Evolutionary conservation across 2,797 vertebrate species (phyloP).

Genomic region (Pangasius larnaudii): DNA sequence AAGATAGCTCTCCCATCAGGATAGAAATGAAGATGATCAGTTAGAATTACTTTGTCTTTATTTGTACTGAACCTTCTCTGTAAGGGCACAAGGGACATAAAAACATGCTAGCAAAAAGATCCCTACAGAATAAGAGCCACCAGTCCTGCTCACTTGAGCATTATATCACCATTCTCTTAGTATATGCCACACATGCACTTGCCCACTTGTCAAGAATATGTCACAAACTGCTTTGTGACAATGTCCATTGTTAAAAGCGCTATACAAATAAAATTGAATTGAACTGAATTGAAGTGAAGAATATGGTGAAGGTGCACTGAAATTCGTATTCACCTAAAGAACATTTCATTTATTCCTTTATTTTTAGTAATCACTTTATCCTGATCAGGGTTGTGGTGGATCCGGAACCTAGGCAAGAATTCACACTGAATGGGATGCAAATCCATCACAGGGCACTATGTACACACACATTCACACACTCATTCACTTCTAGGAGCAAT

Average conservation of each 20-base stretch:
- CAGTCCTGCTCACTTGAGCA: neutral
- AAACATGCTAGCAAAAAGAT: neutral
- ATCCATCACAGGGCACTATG: neutral
- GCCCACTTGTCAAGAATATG: neutral
- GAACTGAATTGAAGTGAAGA: neutral
- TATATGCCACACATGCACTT: neutral
- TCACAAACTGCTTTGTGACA: too few species aligned
- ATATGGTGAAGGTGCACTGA: neutral
- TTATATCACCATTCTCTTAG: neutral
- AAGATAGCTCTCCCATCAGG: neutral
- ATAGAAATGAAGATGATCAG: conserved; percentile 1
- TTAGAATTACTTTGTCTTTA: neutral
- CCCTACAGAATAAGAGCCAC: neutral
- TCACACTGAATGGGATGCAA: neutral
- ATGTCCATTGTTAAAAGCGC: too few species aligned
- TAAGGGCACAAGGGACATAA: neutral
- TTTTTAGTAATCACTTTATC: neutral
- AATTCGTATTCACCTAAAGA: neutral
- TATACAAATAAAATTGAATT: too few species aligned
- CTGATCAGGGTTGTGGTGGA: neutral
- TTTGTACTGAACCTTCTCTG: neutral
- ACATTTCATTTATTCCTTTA: neutral
- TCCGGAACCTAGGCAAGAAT: neutral
- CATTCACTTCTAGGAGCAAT: neutral
- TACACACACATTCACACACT: neutral